These are phyloP conservation scores for Yponomeuta evonymella DNA, from an alignment of 2,888 invertebrate species.

Conservation along the genomic window DNA sequence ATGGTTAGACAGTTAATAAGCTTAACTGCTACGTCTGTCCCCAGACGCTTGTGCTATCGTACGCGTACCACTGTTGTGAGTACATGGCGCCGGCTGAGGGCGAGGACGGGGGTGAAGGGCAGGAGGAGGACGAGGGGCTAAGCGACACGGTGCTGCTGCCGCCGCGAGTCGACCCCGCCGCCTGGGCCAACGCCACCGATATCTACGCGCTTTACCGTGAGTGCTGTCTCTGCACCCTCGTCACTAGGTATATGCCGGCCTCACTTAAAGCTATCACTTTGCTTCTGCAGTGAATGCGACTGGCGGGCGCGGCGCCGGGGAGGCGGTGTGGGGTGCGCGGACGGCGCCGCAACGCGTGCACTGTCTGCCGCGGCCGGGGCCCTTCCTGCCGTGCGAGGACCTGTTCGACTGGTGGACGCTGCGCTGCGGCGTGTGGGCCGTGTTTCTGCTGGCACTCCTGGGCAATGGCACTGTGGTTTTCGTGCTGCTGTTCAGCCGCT, in stretches of 20 bases:
- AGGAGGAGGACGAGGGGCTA: slow-evolving; percentile 77
- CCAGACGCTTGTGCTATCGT: slow-evolving; percentile 88
- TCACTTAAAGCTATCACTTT: neutral
- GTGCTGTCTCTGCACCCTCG: slow-evolving; percentile 31
- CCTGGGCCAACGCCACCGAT: slow-evolving; percentile 89
- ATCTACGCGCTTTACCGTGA: slow-evolving; percentile 90
- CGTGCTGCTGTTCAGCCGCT: slow-evolving; percentile 91
- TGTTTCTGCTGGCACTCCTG: slow-evolving; percentile 94
- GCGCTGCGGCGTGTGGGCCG: slow-evolving; percentile 97
- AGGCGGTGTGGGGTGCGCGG: slow-evolving; percentile 20
- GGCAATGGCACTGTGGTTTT: slow-evolving; percentile 98
- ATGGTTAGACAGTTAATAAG: too few relatives aligned
- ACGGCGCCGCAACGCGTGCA: slow-evolving; percentile 70
- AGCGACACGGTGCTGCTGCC: slow-evolving; percentile 62
- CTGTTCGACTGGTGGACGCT: slow-evolving; percentile 98
- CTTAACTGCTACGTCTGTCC: too few relatives aligned
- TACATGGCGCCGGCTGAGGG: slow-evolving; percentile 84
- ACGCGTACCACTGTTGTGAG: slow-evolving; percentile 97
- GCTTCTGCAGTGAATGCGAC: slow-evolving; percentile 21
- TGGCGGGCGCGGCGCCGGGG: slow-evolving; percentile 27
- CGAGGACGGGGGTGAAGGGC: slow-evolving; percentile 78
- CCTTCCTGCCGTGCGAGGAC: slow-evolving; percentile 96
- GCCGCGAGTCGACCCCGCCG: slow-evolving; percentile 72
- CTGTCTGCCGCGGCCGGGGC: slow-evolving; percentile 90
- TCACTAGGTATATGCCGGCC: neutral